Base-by-base conservation (phyloP, 2,797 vertebrate genomes). In the Smutsia temminckii region DNA sequence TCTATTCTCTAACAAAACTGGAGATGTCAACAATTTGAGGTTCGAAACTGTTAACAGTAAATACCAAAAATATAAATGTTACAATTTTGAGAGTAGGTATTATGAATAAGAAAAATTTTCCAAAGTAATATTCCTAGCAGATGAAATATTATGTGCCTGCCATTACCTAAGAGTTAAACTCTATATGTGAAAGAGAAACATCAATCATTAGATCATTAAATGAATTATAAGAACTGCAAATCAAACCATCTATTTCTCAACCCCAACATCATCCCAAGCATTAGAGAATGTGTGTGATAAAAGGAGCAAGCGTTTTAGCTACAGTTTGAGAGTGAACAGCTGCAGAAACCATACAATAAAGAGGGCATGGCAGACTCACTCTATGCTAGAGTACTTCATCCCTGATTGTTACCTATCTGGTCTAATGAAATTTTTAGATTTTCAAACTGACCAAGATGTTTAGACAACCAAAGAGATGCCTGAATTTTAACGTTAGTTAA, bases 11-110 rank as follows among this genome's bases (percentile, higher is more conserved):
- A 55, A 72, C 18, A 89, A 95, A 93, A 78, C 51, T 40, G 23
- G 40, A 20, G 12, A 78, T 93, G 25, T 93, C 49, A 95, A 89
- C 49, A 68, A 57, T 91, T 85, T 77, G 53, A 85, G 69, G 69
- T 68, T 61, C 49, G n/a, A 85, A 78, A 27, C 8, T 66, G 21
- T 32, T 78, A 85, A 72, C 5, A 71, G 40, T 42, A 88, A 95
- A 64, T 91, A 40, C 3, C 40, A 51, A 59, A 94, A 71, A 75
- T 57, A 85, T 49, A 61, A 88, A 74, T 16, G 89, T 42, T 74
- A 63, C 9, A 94, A 87, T 5, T 91, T 66, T 61, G 29, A 88
- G 8, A 77, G 25, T 11, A 81, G 11, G 14, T 55, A 85, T 18
- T 72, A 46, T 66, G 66, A 81, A 81, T 46, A 55, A 59, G 8